These are phyloP conservation scores for Phyllotreta striolata DNA, from an alignment of 2,888 invertebrate genomes.

Conservation along the genomic window DNA sequence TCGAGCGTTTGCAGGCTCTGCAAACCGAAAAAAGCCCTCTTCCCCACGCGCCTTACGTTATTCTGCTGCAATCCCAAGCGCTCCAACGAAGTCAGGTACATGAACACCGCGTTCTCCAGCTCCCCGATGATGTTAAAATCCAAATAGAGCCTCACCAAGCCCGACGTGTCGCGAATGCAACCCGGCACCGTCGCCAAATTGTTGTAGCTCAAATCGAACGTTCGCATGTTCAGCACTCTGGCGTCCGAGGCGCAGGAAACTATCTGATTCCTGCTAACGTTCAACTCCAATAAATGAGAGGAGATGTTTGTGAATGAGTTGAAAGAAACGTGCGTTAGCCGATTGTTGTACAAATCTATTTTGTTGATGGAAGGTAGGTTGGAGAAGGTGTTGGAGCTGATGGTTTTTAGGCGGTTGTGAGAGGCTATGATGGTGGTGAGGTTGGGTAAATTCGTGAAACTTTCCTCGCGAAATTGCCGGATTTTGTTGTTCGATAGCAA, in stretches of 20 bases:
- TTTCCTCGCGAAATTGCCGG: conserved; percentile 71
- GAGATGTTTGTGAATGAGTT: conserved; percentile 73
- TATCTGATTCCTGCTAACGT: conserved; percentile 78
- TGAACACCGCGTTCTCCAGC: conserved; percentile 78
- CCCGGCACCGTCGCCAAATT: conserved; percentile 71
- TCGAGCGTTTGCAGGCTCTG: conserved; percentile 80
- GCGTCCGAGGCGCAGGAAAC: conserved; percentile 61
- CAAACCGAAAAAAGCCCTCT: conserved; percentile 80
- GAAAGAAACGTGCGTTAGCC: conserved; percentile 73
- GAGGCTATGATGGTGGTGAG: conserved; percentile 84
- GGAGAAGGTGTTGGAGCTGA: conserved; percentile 77
- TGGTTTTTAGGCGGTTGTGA: conserved; percentile 78
- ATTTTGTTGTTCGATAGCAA: conserved; percentile 83
- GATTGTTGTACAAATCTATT: conserved; percentile 83
- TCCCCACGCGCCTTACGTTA: conserved; percentile 74
- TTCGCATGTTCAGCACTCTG: conserved; percentile 68
- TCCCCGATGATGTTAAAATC: conserved; percentile 77
- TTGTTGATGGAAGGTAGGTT: conserved; percentile 79
- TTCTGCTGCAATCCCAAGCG: conserved; percentile 79
- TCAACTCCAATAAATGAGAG: conserved; percentile 74
- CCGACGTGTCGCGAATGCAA: conserved; percentile 71
- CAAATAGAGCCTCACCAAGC: conserved; percentile 74
- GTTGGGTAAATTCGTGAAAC: conserved; percentile 80
- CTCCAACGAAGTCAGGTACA: conserved; percentile 74
- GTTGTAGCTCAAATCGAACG: conserved; percentile 77